phyloP scores from a whole-genome alignment of 2,113 vertebrate species.

The Apodemus speciosus region DNA sequence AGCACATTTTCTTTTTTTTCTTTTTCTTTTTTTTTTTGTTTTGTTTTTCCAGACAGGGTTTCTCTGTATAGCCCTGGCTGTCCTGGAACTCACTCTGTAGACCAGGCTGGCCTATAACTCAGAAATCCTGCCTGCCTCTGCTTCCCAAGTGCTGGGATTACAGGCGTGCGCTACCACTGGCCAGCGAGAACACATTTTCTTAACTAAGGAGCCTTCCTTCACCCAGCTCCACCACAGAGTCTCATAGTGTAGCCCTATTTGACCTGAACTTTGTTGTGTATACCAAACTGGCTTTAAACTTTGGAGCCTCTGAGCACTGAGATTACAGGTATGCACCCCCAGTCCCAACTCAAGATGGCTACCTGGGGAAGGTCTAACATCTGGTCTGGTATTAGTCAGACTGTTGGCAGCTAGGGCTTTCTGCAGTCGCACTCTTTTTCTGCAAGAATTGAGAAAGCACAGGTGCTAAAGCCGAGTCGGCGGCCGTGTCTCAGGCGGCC shows the following conservation, averaged over 20 bases:
- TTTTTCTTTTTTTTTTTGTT: neutral
- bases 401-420: constrained; percentile 27
- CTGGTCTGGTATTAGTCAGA: neutral
- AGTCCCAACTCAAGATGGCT: neutral
- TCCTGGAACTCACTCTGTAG: too few relatives aligned
- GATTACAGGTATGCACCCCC: neutral
- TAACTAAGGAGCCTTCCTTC: neutral
- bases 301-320: too few relatives aligned
- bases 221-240: neutral
- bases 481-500: neutral
- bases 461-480: neutral
- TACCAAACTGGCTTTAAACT: neutral
- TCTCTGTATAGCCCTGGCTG: too few relatives aligned
- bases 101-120: too few relatives aligned
- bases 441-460: constrained; percentile 50
- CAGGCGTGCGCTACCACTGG: too few relatives aligned
- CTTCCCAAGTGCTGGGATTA: too few relatives aligned
- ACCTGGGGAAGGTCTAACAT: neutral
- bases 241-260: neutral
- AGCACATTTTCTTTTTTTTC: neutral
- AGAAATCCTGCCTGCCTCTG: too few relatives aligned
- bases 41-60: too few relatives aligned
- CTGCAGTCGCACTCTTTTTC: constrained; percentile 35
- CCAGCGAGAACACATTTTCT: neutral
- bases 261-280: neutral